Percentiles rank a stretch among this genome's conserved stretches.
These are phyloP conservation scores for Aphis gossypii DNA, from an alignment of 1,140 invertebrate species.

Conservation along the genomic window DNA sequence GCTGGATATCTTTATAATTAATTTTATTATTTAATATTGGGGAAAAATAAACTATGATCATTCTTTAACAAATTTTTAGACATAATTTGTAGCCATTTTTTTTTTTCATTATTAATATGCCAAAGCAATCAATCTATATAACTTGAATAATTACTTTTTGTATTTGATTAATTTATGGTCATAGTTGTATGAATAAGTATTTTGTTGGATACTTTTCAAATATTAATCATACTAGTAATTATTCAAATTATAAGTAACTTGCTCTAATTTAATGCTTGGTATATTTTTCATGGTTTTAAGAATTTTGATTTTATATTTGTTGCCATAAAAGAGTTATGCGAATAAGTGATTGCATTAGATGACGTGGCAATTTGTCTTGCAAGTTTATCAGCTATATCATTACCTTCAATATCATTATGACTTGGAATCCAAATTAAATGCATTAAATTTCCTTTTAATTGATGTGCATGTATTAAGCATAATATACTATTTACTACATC, in stretches of 20 bases:
- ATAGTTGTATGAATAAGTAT: not conserved
- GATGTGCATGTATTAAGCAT: constrained; percentile 33
- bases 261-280: not conserved
- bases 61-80: not conserved
- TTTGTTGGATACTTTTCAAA: not conserved
- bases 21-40: not conserved
- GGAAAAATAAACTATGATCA: not conserved
- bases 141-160: not conserved
- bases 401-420: constrained; percentile 32
- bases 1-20: not conserved
- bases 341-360: constrained; percentile 14
- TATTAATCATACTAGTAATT: not conserved
- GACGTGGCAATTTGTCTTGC: constrained; percentile 34
- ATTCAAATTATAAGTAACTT: not conserved
- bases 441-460: constrained; percentile 37
- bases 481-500: constrained; percentile 42
- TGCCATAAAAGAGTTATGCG: constrained; percentile 19
- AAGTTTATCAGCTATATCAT: constrained; percentile 46
- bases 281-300: not conserved
- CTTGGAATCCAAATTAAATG: constrained; percentile 33
- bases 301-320: constrained; percentile 27
- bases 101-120: not conserved
- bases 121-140: not conserved
- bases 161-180: not conserved
- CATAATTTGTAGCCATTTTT: not conserved